Conservation (phyloP, 2,113 vertebrate species). For the Polypterus senegalus region DNA sequence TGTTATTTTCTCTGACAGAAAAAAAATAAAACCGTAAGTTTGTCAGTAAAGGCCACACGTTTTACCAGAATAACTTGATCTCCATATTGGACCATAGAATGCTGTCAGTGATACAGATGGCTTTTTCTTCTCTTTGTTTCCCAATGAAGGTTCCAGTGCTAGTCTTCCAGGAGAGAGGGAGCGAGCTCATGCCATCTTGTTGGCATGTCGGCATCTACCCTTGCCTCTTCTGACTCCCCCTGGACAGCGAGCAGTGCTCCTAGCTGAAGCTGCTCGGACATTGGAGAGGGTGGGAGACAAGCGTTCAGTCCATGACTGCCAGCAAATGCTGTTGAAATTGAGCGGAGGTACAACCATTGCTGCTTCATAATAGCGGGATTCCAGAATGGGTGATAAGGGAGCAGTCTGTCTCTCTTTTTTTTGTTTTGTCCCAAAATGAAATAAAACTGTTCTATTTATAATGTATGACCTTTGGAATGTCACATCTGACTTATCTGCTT, state of each 20-base stretch:
- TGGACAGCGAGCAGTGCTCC: conserved; percentile 74
- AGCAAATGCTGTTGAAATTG: conserved; percentile 86
- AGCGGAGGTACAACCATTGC: conserved; percentile 83
- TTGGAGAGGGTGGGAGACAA: conserved; percentile 91
- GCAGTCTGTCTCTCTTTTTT: rapidly evolving
- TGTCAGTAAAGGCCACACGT: no score
- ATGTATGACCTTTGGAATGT: no score
- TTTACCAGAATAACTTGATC: no score
- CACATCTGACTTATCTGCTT: no score
- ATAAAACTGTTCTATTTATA: no score
- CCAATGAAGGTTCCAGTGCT: conserved; percentile 47
- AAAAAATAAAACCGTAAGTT: no score
- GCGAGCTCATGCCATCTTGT: conserved; percentile 80
- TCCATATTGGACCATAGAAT: not conserved
- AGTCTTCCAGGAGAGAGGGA: conserved; percentile 77
- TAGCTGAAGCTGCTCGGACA: conserved; percentile 87
- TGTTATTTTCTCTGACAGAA: no score
- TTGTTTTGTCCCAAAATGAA: no score
- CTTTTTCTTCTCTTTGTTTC: conserved; percentile 7
- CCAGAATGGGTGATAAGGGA: no score
- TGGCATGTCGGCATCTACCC: conserved; percentile 89
- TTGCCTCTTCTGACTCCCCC: conserved; percentile 85
- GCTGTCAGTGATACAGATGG: not conserved
- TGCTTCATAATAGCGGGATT: conserved; percentile 51
- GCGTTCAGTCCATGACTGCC: conserved; percentile 84